phyloP scores from a whole-genome alignment of 2,888 invertebrate species.

The Pyrrhia umbra region DNA sequence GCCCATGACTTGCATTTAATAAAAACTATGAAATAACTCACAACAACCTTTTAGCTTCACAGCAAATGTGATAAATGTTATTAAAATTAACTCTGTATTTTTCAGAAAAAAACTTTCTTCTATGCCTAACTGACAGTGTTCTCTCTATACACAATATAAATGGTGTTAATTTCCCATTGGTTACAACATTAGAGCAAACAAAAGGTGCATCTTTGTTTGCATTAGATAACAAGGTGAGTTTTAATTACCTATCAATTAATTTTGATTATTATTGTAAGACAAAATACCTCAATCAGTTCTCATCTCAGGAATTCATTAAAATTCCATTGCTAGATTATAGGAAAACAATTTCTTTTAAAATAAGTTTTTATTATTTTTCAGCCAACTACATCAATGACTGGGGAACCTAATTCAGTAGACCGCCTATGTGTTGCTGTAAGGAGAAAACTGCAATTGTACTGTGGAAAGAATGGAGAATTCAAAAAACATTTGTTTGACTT shows the following conservation, averaged over 20 bases:
- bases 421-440: slow-evolving; percentile 97
- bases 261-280: background rate
- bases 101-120: slow-evolving; percentile 88
- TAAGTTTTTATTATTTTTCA: slow-evolving; percentile 59
- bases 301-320: too few species aligned
- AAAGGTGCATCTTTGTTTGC: slow-evolving; percentile 97
- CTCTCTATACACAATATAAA: slow-evolving; percentile 96
- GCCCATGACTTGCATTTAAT: too few species aligned
- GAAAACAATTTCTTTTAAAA: background rate
- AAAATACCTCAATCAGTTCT: too few species aligned
- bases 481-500: slow-evolving; percentile 93
- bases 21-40: too few species aligned
- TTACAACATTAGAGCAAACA: slow-evolving; percentile 94
- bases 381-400: slow-evolving; percentile 89
- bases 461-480: slow-evolving; percentile 96
- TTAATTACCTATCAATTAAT: background rate
- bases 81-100: slow-evolving; percentile 45
- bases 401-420: slow-evolving; percentile 94
- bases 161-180: slow-evolving; percentile 94
- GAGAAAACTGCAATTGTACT: slow-evolving; percentile 95
- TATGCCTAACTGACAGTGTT: slow-evolving; percentile 92
- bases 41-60: too few species aligned
- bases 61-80: background rate
- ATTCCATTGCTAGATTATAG: too few species aligned
- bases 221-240: slow-evolving; percentile 92